Evolutionary conservation across 2,797 vertebrate genomes (phyloP), one percentile per base, ranked within the genome.

Genomic region (Aulostomus chinensis): DNA sequence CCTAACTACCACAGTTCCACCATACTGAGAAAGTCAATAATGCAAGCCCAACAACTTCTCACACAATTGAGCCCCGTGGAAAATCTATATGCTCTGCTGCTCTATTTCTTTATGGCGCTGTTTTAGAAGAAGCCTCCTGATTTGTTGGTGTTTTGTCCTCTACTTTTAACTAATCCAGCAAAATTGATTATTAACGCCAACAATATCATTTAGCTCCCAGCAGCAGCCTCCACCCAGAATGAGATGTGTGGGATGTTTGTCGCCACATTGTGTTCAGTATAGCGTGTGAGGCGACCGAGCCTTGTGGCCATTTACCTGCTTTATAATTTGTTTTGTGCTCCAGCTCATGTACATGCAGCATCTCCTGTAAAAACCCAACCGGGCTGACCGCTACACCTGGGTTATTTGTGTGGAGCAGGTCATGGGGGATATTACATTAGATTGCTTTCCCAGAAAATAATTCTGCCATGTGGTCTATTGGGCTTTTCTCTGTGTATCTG

Each of bases 1-100:
- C 91, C 94, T 95, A 93, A 95, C 94, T 92, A 89, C 92, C 83
- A 74, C 81, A 77, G 91, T 94, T 96, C 93, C 91, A 90, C 86
- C 90, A 88, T 92, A 91, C 94, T 92, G 93, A 89, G 83, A 93
- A 87, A 91, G 92, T 95, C 93, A 89, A 93, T 98, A 96, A 92
- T 93, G 94, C 94, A 95, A 94, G 92, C 93, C 92, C 94, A 94
- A 96, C 95, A 96, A 95, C 95, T 96, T 96, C 93, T 95, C 94
- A 94, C 94, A 94, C 95, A 95, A 95, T 96, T 95, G 94, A 94
- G 92, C 88, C 88, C 86, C 83, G 63, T 65, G 89, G 91, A 92
- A 95, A 97, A 98, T 97, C 96, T 90, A 98, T 97, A 94, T 74
- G 81, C 90, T 90, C 86, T 65, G 78, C 90, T 80, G 88, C 92